Evolutionary conservation across 2,888 invertebrate species (phyloP), one percentile per base, ranked within the genome.

Genomic region (Allacma fusca): DNA sequence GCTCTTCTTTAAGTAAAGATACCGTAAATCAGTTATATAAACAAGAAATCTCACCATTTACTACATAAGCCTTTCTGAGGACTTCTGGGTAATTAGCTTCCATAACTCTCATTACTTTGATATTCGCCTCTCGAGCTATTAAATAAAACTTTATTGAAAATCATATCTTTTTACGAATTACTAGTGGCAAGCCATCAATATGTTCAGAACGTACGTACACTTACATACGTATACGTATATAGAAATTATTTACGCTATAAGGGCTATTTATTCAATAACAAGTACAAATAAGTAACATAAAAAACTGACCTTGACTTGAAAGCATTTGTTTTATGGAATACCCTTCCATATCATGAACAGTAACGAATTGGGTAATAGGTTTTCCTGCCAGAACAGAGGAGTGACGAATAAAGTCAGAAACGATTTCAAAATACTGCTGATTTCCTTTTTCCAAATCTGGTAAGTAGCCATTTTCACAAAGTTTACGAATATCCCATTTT

Each of bases 261-360:
- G 5, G 7, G 40, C 40, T 40, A 40, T 13, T 40, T 40, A 13
- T 40, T 9, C 40, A 40, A 40, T 13, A 40, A 40, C 40, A 40
- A 40, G 40, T 40, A 40, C 5, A 40, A 40, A 40, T 40, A 40
- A 5, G 13, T 40, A 40, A 9, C 5, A 5, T 40, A 40, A 40
- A 9, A 40, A 40, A 73, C 26, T 64, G 1, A 75, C 75, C 70
- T 57, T 76, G 69, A 62, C 70, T 70, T 23, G 70, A 70, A 13
- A 76, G 70, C 12, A 77, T 7, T 59, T 77, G 77, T 34, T 68
- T 23, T 34, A 77, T 72, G 7, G 77, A 77, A 24, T 73, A 77
- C 9, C 68, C 77, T 34, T 72, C 72, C 77, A 77, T 77, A 40
- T 77, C 77, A 44, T 65, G 24, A 4, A 77, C n/a, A 29, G 67